Conservation (phyloP, 2,797 vertebrate species). For the Cyprinodon diabolis region DNA sequence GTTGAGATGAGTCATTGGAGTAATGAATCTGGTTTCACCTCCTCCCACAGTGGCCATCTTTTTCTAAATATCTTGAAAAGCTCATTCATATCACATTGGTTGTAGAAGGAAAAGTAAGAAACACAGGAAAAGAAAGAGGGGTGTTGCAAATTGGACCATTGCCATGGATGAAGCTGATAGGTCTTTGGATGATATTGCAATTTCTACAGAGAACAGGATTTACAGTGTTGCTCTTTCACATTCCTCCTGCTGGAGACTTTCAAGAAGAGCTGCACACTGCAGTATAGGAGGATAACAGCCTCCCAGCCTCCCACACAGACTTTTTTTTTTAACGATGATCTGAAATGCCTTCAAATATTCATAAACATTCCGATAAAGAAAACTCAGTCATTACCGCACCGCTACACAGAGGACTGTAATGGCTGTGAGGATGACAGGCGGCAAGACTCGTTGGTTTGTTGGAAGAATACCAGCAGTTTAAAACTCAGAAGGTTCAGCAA, state of each 20-base stretch:
- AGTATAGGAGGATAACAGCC: slow-evolving; percentile 61
- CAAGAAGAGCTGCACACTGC: slow-evolving; percentile 52
- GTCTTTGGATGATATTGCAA: slow-evolving; percentile 63
- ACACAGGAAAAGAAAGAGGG: slow-evolving; percentile 6
- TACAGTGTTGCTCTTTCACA: slow-evolving; percentile 24
- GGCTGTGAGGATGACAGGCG: slow-evolving; percentile 28
- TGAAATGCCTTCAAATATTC: slow-evolving; percentile 74
- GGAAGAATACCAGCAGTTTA: slow-evolving; percentile 8
- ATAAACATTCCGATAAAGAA: slow-evolving; percentile 63
- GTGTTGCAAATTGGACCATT: slow-evolving; percentile 17
- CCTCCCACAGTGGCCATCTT: slow-evolving; percentile 32
- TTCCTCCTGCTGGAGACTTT: slow-evolving; percentile 44
- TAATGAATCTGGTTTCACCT: slow-evolving; percentile 47
- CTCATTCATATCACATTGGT: slow-evolving; percentile 42
- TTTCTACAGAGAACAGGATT: slow-evolving; percentile 59
- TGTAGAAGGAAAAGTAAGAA: neutral
- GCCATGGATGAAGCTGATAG: slow-evolving; percentile 43
- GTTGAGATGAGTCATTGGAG: slow-evolving; percentile 52
- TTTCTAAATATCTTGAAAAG: slow-evolving; percentile 29
- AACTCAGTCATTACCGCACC: slow-evolving; percentile 32
- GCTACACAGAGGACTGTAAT: slow-evolving; percentile 31
- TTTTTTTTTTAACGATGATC: slow-evolving; percentile 48
- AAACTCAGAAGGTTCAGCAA: neutral
- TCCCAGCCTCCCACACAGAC: slow-evolving; percentile 66
- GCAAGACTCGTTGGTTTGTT: slow-evolving; percentile 34